These are phyloP conservation scores for Clinocottus analis DNA, from an alignment of 2,113 vertebrate species.

Conservation along the genomic window DNA sequence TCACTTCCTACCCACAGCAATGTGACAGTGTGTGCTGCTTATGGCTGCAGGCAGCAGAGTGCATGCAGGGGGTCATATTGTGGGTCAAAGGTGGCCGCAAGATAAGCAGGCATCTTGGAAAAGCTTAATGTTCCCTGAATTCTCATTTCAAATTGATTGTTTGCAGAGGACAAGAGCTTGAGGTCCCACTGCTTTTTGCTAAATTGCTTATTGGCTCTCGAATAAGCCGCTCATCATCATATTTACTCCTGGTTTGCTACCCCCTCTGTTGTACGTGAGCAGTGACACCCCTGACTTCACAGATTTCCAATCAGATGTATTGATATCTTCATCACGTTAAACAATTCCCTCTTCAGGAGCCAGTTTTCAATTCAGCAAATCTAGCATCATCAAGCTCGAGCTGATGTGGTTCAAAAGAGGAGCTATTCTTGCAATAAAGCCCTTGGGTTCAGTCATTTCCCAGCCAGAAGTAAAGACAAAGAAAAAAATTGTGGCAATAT, in stretches of 20 bases:
- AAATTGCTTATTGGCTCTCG: slow-evolving; percentile 13
- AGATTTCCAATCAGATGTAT: slow-evolving; percentile 18
- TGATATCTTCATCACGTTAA: slow-evolving; percentile 45
- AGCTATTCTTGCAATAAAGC: slow-evolving; percentile 8
- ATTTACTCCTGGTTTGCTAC: slow-evolving; percentile 9
- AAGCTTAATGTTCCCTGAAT: slow-evolving; percentile 28
- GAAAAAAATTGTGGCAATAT: slow-evolving; percentile 66
- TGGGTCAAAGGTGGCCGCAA: slow-evolving; percentile 57
- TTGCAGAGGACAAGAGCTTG: slow-evolving; percentile 35
- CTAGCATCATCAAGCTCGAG: slow-evolving; percentile 30
- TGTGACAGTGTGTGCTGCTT: slow-evolving; percentile 33
- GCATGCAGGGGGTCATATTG: slow-evolving; percentile 34
- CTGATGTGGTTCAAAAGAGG: slow-evolving; percentile 33
- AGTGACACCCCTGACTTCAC: slow-evolving; percentile 17
- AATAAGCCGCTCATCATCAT: neutral
- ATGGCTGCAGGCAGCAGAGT: slow-evolving; percentile 44
- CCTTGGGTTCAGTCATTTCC: slow-evolving; percentile 48
- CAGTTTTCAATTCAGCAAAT: slow-evolving; percentile 26
- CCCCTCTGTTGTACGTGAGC: neutral
- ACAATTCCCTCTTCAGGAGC: slow-evolving; percentile 20
- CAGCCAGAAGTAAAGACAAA: slow-evolving; percentile 66
- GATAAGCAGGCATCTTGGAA: slow-evolving; percentile 37
- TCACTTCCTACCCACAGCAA: slow-evolving; percentile 47
- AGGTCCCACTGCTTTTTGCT: neutral
- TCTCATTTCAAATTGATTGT: slow-evolving; percentile 35